phyloP scores from a whole-genome alignment of 2,797 vertebrate genomes.

The Tadarida brasiliensis region DNA sequence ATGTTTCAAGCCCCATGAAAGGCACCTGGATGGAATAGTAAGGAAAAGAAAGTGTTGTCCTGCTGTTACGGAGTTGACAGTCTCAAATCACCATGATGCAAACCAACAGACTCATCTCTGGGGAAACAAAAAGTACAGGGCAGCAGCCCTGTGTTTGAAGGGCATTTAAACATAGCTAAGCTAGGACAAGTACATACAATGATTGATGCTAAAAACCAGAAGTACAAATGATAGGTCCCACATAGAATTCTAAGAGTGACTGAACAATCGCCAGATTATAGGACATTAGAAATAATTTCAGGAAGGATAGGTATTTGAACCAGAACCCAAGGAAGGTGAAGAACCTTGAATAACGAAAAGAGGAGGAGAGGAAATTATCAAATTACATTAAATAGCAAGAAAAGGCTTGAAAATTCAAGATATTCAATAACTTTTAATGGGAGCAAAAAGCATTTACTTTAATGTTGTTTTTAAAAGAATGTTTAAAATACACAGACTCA shows the following conservation, averaged over 20 bases:
- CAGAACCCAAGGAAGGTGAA: background rate
- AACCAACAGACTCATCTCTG: background rate
- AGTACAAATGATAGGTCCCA: background rate
- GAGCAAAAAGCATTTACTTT: background rate
- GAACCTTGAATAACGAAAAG: background rate
- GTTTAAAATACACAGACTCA: background rate
- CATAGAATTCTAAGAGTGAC: background rate
- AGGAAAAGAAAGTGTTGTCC: background rate
- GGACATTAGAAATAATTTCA: conserved; percentile 11
- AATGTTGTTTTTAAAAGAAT: conserved; percentile 15
- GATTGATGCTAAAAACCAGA: background rate
- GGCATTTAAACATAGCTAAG: background rate
- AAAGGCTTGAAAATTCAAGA: conserved; percentile 9
- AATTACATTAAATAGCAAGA: background rate
- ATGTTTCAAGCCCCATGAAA: background rate
- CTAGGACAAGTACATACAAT: background rate
- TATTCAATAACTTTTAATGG: background rate
- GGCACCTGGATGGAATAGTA: background rate
- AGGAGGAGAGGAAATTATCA: background rate
- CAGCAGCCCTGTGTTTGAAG: background rate
- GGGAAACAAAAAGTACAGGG: background rate
- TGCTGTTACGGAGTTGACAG: background rate
- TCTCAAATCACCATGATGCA: background rate
- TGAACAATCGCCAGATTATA: background rate
- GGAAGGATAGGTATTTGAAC: background rate